Base-by-base conservation (phyloP, 2,113 vertebrate species). In the Notarius lentiginosus region DNA sequence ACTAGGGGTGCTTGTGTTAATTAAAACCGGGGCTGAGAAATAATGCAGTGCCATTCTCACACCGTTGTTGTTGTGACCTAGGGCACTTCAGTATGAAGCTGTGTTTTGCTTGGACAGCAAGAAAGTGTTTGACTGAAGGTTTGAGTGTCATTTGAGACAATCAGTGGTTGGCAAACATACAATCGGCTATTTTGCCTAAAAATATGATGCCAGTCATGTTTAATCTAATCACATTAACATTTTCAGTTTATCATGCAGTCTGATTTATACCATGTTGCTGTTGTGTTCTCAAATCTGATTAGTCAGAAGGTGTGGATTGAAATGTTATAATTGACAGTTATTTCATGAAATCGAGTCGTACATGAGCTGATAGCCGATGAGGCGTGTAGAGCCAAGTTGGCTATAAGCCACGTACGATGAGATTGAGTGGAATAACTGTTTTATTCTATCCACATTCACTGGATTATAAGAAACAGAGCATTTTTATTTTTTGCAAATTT, bases 1-100 rank as follows among this genome's bases (percentile, higher is more conserved):
- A 77, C 87, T 82, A 49, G 92, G 89, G 90, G 75, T 89, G 86
- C 91, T 79, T 84, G 20, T 79, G 90, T 91, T 94, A 92, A 94
- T 94, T 93, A 94, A 94, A 94, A 91, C 84, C 88, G 77, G 24
- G 88, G 87, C 85, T 79, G 70, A 86, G 91, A 92, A 93, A 89
- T 75, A 88, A 89, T 27, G 75, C 58, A 51, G 58, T 84, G 90
- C 86, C 90, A 83, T 93, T 94, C 92, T 91, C 90, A 91, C 70
- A 27, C 89, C 85, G 90, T 80, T 86, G 84, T 87, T 60, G 81
- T 73, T 88, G 90, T 88, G 88, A 90, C 90, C 84, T 10, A 53
- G 75, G 90, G 87, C 83, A 75, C 73, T 84, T 58, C 77, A 22
- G 24, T 89, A 88, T 91, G 90, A 92, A 92, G 91, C 89, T 88